These are phyloP conservation scores for Vespertilio murinus DNA, from an alignment of 2,797 vertebrate species.

Conservation along the genomic window DNA sequence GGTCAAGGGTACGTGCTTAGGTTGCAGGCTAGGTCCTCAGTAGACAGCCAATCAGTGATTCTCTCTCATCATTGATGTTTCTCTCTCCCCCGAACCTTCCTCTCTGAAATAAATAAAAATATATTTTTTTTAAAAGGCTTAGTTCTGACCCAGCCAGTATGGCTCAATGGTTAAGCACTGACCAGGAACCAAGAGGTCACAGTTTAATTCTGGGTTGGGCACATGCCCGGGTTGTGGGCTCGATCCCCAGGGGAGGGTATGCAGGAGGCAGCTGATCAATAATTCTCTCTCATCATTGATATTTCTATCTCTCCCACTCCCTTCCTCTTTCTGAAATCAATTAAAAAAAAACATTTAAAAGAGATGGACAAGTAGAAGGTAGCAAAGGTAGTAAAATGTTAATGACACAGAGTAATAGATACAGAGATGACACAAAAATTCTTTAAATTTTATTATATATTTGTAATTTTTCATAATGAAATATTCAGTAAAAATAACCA, in stretches of 20 bases:
- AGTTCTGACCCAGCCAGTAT: background rate
- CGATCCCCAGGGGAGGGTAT: background rate
- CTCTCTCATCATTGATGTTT: background rate
- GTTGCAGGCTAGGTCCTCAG: background rate
- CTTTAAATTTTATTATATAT: background rate
- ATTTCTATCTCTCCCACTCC: background rate
- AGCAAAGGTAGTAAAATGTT: background rate
- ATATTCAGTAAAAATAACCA: conserved; percentile 1
- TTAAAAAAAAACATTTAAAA: background rate
- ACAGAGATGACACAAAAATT: background rate
- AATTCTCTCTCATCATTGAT: background rate
- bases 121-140: background rate
- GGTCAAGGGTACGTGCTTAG: background rate
- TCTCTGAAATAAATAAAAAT: background rate
- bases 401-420: background rate
- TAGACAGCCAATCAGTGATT: background rate
- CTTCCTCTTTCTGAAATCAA: background rate
- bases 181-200: too few relatives aligned
- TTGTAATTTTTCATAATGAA: conserved; percentile 36
- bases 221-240: background rate
- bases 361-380: background rate
- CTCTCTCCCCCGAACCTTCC: background rate
- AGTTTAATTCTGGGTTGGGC: background rate
- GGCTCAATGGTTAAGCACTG: too few relatives aligned
- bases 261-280: background rate